Base-by-base conservation (phyloP, 2,113 vertebrate genomes). In the Gambusia affinis region DNA sequence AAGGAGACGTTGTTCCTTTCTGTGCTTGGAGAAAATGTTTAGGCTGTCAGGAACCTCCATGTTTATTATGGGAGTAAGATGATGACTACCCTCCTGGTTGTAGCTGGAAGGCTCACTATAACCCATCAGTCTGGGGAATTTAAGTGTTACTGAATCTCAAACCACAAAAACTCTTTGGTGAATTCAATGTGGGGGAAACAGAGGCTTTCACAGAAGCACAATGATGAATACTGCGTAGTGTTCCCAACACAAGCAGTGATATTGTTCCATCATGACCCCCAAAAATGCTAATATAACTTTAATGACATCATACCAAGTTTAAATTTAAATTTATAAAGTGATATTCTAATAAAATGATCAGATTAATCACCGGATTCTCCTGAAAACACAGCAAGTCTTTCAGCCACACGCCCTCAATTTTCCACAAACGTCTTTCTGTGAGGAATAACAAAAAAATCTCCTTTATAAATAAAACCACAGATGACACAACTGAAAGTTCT, bases 21-120 rank as follows among this genome's bases (percentile, higher is more conserved):
- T 79, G 61, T 70, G 47, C 17, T 15, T 3, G 3, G 35, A 81
- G 64, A 72, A 61, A 3, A 10, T 4, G 67, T 65, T 68, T 64
- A 74, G 17, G 42, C 66, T 85, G 17, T 69, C 22, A n/a, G 79
- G 69, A 77, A 65, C 74, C 82, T 75, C n/a, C 7, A 0, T 31
- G 65, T 83, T 86, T 79, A 76, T 78, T 85, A 73, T 73, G 11
- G 75, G 72, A 79, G 85, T 84, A 86, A 84, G 81, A 62, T 76
- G 84, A 89, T 78, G 85, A 83, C 82, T 75, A 62, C 75, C 73
- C 42, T 57, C 51, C 51, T 24, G 24, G 75, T 73, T 79, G 42
- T 69, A 65, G 72, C 75, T 63, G 76, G 88, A 75, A 12, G 12
- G 77, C 64, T 84, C 54, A 72, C 65, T 17, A 0, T 78, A 84